A percentile compares a stretch with the other conserved stretches of the same genome.
These are phyloP conservation scores for Lepidurus couesii DNA, from an alignment of 1,140 invertebrate species.

Conservation along the genomic window DNA sequence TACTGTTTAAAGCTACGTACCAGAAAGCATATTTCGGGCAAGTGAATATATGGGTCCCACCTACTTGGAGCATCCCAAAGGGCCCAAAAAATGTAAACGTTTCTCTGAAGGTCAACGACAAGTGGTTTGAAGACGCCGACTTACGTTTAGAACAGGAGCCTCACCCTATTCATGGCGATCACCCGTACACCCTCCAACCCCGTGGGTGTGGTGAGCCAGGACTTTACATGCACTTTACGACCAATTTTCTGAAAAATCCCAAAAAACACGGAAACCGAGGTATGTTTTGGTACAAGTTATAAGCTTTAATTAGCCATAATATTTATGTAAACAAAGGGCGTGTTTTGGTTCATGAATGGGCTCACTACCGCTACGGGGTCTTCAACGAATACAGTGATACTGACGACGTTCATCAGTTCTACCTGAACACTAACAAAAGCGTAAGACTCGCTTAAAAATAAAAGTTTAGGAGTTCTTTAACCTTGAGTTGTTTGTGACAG, in stretches of 20 bases:
- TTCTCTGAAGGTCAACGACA: not conserved
- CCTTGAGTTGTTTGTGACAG: slow-evolving; percentile 11
- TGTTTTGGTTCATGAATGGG: slow-evolving; percentile 49
- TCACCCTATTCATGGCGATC: slow-evolving; percentile 37
- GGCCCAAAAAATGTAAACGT: not conserved
- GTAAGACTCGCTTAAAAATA: not conserved
- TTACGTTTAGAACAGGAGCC: not conserved
- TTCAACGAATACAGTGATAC: slow-evolving; percentile 47
- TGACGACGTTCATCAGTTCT: slow-evolving; percentile 38
- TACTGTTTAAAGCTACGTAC: not conserved
- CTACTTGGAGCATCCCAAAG: not conserved
- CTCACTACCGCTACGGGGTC: slow-evolving; percentile 49
- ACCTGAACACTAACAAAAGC: slow-evolving; percentile 37
- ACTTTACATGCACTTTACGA: slow-evolving; percentile 41
- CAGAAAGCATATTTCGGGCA: not conserved
- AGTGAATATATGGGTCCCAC: not conserved
- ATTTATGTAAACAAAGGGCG: slow-evolving; percentile 40
- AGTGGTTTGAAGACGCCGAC: not conserved
- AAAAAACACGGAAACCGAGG: not conserved
- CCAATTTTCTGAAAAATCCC: slow-evolving; percentile 34
- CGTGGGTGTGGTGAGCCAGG: slow-evolving; percentile 42
- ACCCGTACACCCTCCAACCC: slow-evolving; percentile 42
- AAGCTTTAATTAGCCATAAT: not conserved
- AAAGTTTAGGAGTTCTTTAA: not conserved
- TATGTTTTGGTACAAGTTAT: not conserved